A percentile compares a stretch with the other conserved stretches of the same genome.
Conservation (phyloP, 2,113 vertebrate species). For the Vulpes lagopus region DNA sequence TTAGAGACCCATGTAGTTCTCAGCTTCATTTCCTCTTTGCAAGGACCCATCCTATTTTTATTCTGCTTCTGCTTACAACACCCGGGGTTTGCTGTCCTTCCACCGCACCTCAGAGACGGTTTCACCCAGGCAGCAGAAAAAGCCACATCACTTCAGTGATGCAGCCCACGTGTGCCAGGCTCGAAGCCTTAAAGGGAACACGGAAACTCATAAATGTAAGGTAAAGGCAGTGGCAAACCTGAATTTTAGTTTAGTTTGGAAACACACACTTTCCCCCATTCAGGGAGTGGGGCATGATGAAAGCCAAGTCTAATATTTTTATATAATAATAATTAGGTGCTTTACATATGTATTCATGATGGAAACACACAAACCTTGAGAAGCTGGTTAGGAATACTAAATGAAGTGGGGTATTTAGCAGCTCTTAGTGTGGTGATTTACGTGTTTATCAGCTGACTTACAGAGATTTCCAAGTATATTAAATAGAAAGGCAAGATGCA, state of each 20-base stretch:
- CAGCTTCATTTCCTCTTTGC: neutral
- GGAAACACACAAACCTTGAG: neutral
- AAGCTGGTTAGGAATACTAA: neutral
- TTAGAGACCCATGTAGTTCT: no score
- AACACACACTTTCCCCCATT: neutral
- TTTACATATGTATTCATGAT: neutral
- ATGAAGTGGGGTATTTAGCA: neutral
- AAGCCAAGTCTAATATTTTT: neutral
- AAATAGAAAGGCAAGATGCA: neutral
- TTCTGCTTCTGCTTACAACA: neutral
- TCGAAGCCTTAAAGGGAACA: neutral
- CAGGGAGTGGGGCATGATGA: neutral
- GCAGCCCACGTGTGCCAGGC: accelerated
- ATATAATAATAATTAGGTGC: neutral
- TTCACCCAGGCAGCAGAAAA: neutral
- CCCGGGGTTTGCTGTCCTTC: neutral
- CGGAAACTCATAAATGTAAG: accelerated
- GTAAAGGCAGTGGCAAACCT: accelerated
- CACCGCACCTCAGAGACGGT: accelerated
- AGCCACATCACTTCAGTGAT: neutral
- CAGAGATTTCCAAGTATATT: neutral
- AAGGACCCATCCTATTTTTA: neutral
- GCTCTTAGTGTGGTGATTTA: neutral
- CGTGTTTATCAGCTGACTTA: neutral
- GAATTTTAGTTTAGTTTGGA: neutral